phyloP scores from a whole-genome alignment of 2,113 vertebrate species.

The Poecile atricapillus region DNA sequence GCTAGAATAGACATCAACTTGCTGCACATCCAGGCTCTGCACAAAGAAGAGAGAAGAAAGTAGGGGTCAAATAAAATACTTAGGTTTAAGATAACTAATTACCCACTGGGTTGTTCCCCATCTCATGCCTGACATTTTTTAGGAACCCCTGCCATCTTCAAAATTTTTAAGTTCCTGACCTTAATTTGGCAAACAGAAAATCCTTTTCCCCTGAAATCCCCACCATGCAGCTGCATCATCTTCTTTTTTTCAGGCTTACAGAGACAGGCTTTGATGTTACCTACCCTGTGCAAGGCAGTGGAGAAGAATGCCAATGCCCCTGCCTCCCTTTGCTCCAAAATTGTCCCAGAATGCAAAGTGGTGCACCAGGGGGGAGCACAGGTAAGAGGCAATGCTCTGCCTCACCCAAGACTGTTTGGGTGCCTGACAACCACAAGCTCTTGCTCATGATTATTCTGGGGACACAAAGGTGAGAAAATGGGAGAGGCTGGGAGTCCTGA shows the following conservation, averaged over 20 bases:
- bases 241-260: background rate
- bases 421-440: background rate
- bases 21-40: constrained; percentile 45
- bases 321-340: background rate
- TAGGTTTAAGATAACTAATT: background rate
- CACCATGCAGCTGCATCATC: background rate
- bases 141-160: background rate
- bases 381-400: background rate
- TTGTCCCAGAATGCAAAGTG: background rate
- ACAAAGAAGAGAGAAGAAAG: background rate
- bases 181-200: background rate
- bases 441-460: background rate
- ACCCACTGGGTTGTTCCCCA: background rate
- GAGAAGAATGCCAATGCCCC: background rate
- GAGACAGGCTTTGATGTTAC: background rate
- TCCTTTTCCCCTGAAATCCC: background rate
- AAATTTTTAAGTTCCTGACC: background rate
- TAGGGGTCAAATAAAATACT: background rate
- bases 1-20: constrained; percentile 63
- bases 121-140: background rate
- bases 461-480: background rate
- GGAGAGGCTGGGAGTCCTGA: background rate
- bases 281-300: background rate
- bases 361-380: background rate
- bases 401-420: background rate